These are phyloP conservation scores for Cichladusa arquata DNA, from an alignment of 2,113 vertebrate species.

Conservation along the genomic window DNA sequence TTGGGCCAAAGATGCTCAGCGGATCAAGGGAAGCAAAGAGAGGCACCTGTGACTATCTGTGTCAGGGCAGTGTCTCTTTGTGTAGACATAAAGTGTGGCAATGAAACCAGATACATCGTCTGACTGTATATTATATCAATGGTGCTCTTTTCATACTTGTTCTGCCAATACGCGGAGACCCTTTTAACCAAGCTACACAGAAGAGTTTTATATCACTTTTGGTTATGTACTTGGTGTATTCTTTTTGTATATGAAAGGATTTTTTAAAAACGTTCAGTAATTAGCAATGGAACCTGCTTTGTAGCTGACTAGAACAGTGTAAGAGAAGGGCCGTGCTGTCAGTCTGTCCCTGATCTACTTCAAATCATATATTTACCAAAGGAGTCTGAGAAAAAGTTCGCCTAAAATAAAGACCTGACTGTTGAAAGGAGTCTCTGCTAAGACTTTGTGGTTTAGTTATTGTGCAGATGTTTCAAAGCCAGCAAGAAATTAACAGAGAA, in stretches of 20 bases:
- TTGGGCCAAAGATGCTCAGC: slow-evolving; percentile 40
- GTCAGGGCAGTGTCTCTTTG: background rate
- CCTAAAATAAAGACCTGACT: slow-evolving; percentile 56
- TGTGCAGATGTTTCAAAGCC: slow-evolving; percentile 1
- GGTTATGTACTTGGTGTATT: slow-evolving; percentile 68
- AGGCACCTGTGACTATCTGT: background rate
- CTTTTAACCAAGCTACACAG: slow-evolving; percentile 69
- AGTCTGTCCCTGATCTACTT: slow-evolving; percentile 61
- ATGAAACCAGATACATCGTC: slow-evolving; percentile 41
- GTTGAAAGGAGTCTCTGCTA: slow-evolving; percentile 53
- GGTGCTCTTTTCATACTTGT: slow-evolving; percentile 76
- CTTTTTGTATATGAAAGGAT: slow-evolving; percentile 73
- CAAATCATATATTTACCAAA: slow-evolving; percentile 65
- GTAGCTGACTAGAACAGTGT: slow-evolving; percentile 45
- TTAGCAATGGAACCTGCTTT: slow-evolving; percentile 55
- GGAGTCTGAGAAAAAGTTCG: slow-evolving; percentile 54
- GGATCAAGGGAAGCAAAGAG: slow-evolving; percentile 21
- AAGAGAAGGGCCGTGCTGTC: slow-evolving; percentile 36
- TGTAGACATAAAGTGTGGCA: slow-evolving; percentile 31
- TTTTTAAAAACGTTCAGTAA: slow-evolving; percentile 60
- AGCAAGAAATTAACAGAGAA: slow-evolving; percentile 4
- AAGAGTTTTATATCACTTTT: slow-evolving; percentile 71
- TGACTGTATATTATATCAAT: slow-evolving; percentile 60
- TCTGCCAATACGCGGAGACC: slow-evolving; percentile 62
- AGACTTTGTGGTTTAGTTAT: slow-evolving; percentile 52